Percentiles rank a stretch among this genome's conserved stretches.
These are phyloP conservation scores for Gephyroberyx darwinii DNA, from an alignment of 2,797 vertebrate genomes.

Conservation along the genomic window DNA sequence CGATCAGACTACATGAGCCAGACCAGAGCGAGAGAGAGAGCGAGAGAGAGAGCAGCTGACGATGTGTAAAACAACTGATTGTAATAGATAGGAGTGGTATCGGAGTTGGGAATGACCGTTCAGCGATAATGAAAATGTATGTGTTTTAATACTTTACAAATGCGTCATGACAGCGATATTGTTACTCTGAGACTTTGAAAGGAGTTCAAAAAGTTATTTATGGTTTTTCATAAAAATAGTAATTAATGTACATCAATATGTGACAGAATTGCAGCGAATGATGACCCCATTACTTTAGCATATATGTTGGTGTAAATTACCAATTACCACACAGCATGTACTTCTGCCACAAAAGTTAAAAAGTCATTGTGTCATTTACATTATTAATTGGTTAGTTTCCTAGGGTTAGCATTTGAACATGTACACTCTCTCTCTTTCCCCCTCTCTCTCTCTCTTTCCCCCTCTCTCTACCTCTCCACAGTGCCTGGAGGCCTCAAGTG, in stretches of 20 bases:
- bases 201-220: conserved; percentile 5
- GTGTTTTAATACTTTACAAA: conserved; percentile 51
- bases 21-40: neutral
- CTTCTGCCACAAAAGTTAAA: conserved; percentile 39
- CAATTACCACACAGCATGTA: conserved; percentile 49
- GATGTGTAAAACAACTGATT: conserved; percentile 40
- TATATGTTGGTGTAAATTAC: conserved; percentile 48
- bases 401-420: conserved; percentile 8
- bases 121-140: conserved; percentile 54
- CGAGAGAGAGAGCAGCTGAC: conserved; percentile 25
- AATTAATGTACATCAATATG: neutral
- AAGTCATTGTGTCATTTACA: conserved; percentile 53
- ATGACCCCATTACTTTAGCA: conserved; percentile 22
- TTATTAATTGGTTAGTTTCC: conserved; percentile 50
- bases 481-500: conserved; percentile 58
- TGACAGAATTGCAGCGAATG: conserved; percentile 9
- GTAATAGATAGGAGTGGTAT: conserved; percentile 51
- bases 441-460: neutral
- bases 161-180: conserved; percentile 4
- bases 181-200: conserved; percentile 11
- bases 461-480: conserved; percentile 21
- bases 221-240: neutral
- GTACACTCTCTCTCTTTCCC: conserved; percentile 16
- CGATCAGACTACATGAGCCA: conserved; percentile 20
- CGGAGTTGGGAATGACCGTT: conserved; percentile 18